Conservation (phyloP, 2,888 invertebrate genomes). For the Poecilus cupreus region DNA sequence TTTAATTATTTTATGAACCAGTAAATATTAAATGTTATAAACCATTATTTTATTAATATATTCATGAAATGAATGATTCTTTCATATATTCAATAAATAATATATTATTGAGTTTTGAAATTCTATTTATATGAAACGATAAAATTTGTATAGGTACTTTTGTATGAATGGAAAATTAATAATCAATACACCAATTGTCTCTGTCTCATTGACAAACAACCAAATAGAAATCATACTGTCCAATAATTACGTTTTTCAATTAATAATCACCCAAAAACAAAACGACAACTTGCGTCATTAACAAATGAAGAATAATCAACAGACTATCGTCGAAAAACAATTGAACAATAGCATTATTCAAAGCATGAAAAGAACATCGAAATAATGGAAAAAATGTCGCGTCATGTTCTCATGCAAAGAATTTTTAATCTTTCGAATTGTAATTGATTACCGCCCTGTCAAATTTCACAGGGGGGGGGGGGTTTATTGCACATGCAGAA, state of each 20-base stretch:
- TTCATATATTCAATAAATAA: not conserved
- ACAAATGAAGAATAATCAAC: constrained; percentile 33
- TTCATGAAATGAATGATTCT: no score
- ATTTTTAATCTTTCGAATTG: not conserved
- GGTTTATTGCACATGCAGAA: not conserved
- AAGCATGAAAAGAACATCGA: constrained; percentile 16
- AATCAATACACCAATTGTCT: constrained; percentile 31
- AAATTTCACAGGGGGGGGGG: not conserved
- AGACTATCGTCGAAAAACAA: constrained; percentile 25
- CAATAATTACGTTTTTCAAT: constrained; percentile 24
- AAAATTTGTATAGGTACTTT: not conserved
- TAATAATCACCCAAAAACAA: constrained; percentile 23
- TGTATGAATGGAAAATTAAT: not conserved
- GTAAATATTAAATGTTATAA: no score
- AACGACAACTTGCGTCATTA: constrained; percentile 15
- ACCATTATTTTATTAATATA: no score
- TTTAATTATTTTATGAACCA: no score
- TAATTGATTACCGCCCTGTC: not conserved
- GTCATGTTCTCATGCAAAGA: constrained; percentile 12
- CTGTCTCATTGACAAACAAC: not conserved
- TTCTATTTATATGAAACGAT: no score
- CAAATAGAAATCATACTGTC: not conserved
- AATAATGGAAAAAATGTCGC: constrained; percentile 1
- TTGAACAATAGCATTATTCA: constrained; percentile 25
- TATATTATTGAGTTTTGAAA: no score